Percentiles rank a stretch among this genome's conserved stretches.
Conservation (phyloP, 2,113 vertebrate genomes). For the Pedionomus torquatus region DNA sequence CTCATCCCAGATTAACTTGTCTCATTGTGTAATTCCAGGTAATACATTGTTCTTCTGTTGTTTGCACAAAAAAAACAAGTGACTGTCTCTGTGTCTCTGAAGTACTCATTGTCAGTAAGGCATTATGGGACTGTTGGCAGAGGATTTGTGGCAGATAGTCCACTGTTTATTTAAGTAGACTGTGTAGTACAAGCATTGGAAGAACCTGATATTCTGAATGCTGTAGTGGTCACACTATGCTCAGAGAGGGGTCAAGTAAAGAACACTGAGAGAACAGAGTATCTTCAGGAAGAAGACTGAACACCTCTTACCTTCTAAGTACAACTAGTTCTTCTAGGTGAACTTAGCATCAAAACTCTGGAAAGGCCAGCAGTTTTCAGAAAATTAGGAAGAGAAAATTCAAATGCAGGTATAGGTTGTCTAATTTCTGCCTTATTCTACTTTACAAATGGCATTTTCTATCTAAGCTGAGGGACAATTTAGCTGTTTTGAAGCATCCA, state of each 20-base stretch:
- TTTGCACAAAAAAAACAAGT: neutral
- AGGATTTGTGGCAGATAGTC: neutral
- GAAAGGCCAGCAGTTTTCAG: neutral
- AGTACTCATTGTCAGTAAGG: neutral
- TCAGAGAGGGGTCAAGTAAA: neutral
- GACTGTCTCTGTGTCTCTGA: neutral
- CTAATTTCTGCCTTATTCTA: neutral
- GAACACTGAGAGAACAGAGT: neutral
- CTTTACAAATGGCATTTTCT: neutral
- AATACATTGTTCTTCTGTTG: neutral
- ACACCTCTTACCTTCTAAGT: neutral
- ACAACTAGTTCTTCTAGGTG: neutral
- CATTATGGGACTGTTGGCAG: neutral
- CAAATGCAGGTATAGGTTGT: neutral
- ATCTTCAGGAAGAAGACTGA: neutral
- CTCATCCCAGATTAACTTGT: neutral
- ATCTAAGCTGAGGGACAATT: neutral
- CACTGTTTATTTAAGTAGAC: neutral
- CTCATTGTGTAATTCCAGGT: neutral
- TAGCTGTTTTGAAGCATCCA: neutral
- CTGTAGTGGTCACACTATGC: neutral
- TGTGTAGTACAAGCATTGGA: neutral
- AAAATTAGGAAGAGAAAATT: neutral
- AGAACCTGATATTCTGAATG: neutral
- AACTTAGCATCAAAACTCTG: neutral